Base-by-base conservation (phyloP, 92 coral and sea anemone genomes). In the Chrysogorgia sp. region DNA sequence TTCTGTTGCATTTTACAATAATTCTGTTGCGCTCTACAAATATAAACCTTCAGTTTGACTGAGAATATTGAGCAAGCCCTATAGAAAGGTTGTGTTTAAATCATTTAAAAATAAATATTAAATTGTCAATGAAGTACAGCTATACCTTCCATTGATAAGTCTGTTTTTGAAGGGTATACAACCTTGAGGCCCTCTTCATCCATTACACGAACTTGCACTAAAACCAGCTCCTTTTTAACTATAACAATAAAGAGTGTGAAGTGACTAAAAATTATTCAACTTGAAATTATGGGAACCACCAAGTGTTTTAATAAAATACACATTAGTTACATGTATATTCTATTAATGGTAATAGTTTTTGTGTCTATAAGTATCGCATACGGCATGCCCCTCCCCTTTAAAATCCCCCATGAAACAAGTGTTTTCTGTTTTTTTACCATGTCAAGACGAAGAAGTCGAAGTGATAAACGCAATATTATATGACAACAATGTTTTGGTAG, bases 141-240 rank as follows among this genome's bases (percentile, higher is more conserved):
- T 8, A 80, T 67, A 21, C 89, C 74, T 25, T 93, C 91, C 10
- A 81, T 15, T n/a, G 84, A 81, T 43, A 96, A 81, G 68, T 96
- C 99, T 50, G 87, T 92, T 78, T 85, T 82, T 0, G 99, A 96
- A 30, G 99, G 99, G 70, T 92, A 96, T 14, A 96, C 97, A 65
- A 96, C 99, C 71, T 86, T 96, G 0, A 96, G 82, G 33, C 90
- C 99, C 43, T 92, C 96, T 17, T 74, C 32, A 28, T 77, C 76
- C 2, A 86, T 66, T 7, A 89, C 92, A 87, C 96, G 82, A 10
- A 90, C 99, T 90, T 96, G 97, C 25, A 87, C 92, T 55, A 96
- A 66, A 37, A 87, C 55, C 40, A 96, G 89, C 45, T 84, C 82
- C 58, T 78, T 79, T 28, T 82, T 57, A 15, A n/a, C 79, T 72